Evolutionary conservation across 2,888 invertebrate genomes (phyloP).

Genomic region (Ypsolopha sequella): DNA sequence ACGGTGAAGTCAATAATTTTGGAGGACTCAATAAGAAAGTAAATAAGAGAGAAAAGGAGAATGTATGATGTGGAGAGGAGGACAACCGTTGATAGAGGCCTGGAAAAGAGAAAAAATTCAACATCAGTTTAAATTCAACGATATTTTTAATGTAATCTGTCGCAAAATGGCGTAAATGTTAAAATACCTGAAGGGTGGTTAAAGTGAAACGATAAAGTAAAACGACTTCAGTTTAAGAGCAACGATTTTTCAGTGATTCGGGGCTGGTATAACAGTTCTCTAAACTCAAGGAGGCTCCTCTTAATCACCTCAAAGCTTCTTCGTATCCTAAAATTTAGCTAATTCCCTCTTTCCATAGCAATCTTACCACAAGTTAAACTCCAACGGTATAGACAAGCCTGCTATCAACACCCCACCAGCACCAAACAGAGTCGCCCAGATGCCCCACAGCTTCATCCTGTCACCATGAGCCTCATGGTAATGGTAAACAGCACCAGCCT

Average conservation of each 20-base stretch:
- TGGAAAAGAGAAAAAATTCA: constrained; percentile 5
- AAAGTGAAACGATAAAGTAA: too few relatives aligned
- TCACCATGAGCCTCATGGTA: constrained; percentile 7
- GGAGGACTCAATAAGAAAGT: constrained; percentile 3
- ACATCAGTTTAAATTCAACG: background rate
- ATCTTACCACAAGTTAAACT: constrained; percentile 14
- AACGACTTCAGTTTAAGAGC: too few relatives aligned
- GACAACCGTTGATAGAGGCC: constrained; percentile 8
- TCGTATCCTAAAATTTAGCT: too few relatives aligned
- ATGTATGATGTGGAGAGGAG: constrained; percentile 3
- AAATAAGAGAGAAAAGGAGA: constrained; percentile 2
- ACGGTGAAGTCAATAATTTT: background rate
- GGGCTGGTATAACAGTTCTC: too few relatives aligned
- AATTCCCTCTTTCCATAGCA: background rate
- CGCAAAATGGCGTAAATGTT: background rate
- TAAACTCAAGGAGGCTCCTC: too few relatives aligned
- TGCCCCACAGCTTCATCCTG: constrained; percentile 9
- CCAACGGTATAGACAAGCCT: constrained; percentile 6
- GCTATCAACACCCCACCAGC: constrained; percentile 10
- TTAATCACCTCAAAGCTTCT: background rate
- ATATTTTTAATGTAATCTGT: background rate
- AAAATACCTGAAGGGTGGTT: background rate
- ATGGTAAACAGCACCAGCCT: constrained; percentile 10
- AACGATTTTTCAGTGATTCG: too few relatives aligned
- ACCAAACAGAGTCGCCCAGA: constrained; percentile 10